Evolutionary conservation across 2,113 vertebrate species (phyloP).

Genomic region (Clarias gariepinus): DNA sequence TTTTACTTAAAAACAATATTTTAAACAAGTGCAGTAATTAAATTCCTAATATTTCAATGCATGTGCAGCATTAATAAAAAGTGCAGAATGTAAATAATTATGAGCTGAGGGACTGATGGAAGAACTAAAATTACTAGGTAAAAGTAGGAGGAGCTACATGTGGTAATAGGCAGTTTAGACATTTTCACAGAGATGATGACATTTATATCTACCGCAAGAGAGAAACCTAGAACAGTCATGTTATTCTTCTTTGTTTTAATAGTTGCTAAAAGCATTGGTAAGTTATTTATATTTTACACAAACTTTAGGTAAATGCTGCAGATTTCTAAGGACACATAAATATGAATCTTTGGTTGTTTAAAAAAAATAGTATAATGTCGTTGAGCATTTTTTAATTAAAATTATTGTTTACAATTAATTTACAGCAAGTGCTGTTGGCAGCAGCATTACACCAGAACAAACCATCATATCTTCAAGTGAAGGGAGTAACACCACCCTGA

Average conservation of each 20-base stretch:
- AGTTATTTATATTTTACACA: background rate
- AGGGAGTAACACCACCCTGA: conserved; percentile 15
- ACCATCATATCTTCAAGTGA: background rate
- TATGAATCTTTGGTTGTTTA: background rate
- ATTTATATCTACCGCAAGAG: background rate
- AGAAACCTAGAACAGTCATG: background rate
- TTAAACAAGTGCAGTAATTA: too few species aligned
- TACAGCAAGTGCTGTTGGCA: background rate
- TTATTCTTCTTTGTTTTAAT: background rate
- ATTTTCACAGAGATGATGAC: background rate
- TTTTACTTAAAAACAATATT: too few species aligned
- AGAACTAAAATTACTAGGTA: background rate
- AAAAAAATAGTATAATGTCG: background rate
- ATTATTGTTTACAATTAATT: background rate
- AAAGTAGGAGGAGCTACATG: background rate
- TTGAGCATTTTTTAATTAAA: too few species aligned
- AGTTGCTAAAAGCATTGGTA: background rate
- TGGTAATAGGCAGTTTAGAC: background rate
- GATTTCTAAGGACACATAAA: background rate
- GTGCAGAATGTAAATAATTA: background rate
- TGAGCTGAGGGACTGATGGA: background rate
- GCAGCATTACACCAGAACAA: background rate
- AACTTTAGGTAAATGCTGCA: background rate
- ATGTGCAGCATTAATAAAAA: too few species aligned
- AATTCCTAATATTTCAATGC: too few species aligned